These are phyloP conservation scores for Brienomyrus brachyistius DNA, from an alignment of 2,113 vertebrate species.

Conservation along the genomic window DNA sequence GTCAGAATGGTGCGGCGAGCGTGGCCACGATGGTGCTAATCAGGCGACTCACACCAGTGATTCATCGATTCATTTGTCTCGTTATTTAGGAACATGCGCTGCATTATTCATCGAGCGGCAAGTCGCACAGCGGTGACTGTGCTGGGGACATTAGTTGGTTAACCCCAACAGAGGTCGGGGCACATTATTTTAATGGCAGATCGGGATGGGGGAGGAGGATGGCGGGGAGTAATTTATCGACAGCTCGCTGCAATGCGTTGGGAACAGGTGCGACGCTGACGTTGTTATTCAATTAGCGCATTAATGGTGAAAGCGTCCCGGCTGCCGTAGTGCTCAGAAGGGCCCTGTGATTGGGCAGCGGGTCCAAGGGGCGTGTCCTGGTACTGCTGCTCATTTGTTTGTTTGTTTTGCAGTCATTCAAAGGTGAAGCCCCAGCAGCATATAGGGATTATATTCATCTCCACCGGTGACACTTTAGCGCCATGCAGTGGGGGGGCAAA, in stretches of 20 bases:
- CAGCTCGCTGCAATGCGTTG: slow-evolving; percentile 27
- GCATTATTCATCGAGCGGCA: slow-evolving; percentile 58
- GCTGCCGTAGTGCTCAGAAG: slow-evolving; percentile 43
- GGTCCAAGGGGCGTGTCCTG: slow-evolving; percentile 42
- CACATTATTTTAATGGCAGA: slow-evolving; percentile 59
- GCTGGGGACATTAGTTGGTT: slow-evolving; percentile 58
- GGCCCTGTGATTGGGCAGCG: slow-evolving; percentile 50
- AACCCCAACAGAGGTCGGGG: slow-evolving; percentile 57
- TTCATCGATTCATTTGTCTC: slow-evolving; percentile 62
- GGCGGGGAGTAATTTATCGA: slow-evolving; percentile 43
- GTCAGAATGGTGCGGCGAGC: slow-evolving; percentile 31
- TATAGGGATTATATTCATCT: slow-evolving; percentile 21
- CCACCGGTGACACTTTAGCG: neutral
- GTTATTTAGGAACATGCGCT: slow-evolving; percentile 60
- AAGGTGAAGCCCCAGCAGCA: slow-evolving; percentile 31
- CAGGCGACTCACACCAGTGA: slow-evolving; percentile 50
- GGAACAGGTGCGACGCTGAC: slow-evolving; percentile 45
- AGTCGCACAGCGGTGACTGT: slow-evolving; percentile 18
- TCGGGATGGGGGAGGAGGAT: neutral
- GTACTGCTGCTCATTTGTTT: slow-evolving; percentile 29
- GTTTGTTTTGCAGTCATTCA: slow-evolving; percentile 39
- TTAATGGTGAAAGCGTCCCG: slow-evolving; percentile 46
- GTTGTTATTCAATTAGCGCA: slow-evolving; percentile 56
- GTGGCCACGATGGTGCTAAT: slow-evolving; percentile 37
- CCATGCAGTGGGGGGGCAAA: neutral